Evolutionary conservation across 2,113 vertebrate species (phyloP), one percentile per base, ranked within the genome.

Genomic region (Menura novaehollandiae): DNA sequence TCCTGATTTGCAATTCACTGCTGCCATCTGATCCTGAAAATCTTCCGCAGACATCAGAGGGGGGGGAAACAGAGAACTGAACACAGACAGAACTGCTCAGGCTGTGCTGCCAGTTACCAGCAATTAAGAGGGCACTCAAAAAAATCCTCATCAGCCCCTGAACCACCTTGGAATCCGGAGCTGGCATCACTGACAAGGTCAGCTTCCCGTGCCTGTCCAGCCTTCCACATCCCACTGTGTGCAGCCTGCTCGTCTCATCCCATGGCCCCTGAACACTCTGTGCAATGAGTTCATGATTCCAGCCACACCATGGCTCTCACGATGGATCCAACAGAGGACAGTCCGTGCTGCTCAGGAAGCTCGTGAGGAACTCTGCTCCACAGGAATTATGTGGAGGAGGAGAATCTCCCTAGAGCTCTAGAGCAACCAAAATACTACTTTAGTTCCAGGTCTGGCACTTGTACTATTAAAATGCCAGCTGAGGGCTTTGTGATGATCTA

Each of bases 11-110:
- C 88, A 88, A 75, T 75, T 87, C 85, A 9, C 58, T 21, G 63
- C 33, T 35, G n/a, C 93, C 88, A 91, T 59, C 82, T 91, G 78
- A 95, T 89, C 83, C 68, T 28, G 46, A 58, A 93, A 88, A 85
- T 21, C 89, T 87, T 72, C 84, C 52, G 66, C 73, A 84, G 86
- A 41, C 46, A 21, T 4, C 11, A 7, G 62, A 83, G 56, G 26
- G 20, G n/a, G n/a, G 27, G 59, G 35, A 56, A 64, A 44, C 1
- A 72, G 63, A 55, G 81, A 64, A 39, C 9, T 7, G 51, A 47
- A 39, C 4, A 1, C 0, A 80, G 72, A 22, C 32, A 47, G 58
- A 89, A 39, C 23, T 6, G 73, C 76, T 51, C 15, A 23, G 47
- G 10, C 47, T 49, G 52, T 33, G 63, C 79, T 58, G 51, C 51